Base-by-base conservation (phyloP, 2,113 vertebrate genomes). In the Microcebus tavaratra region DNA sequence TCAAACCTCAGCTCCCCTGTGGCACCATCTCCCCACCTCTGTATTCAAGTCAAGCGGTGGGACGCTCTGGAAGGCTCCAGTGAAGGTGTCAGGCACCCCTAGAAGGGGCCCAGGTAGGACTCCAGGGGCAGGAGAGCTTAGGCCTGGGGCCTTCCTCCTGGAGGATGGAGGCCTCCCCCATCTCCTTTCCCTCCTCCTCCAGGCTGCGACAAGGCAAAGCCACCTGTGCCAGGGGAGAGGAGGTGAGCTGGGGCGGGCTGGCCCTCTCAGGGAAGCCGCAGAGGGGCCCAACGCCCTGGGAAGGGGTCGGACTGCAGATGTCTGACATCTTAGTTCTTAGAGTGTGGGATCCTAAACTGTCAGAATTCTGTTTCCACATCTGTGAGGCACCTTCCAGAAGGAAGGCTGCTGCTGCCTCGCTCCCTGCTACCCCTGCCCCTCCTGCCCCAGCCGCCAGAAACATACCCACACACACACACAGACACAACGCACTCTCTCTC, bases 191-290 rank as follows among this genome's bases (percentile, higher is more conserved):
- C 61, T 63, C 61, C 59, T 63, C 59, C 61, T 63, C 61, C 10
- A 63, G 25, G 61, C 55, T 42, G 63, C 17, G 27, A 7, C 18
- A 65, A 67, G 63, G 21, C n/a, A 14, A 39, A 82, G 21, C 8
- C 45, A 11, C 20, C 17, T 12, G 3, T 45, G n/a, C 6, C 48
- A 45, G 6, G 45, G 36, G 23, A 42, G 39, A 39, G 13, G 3
- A 2, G 6, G 0, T 1, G 3, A 45, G 9, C 75, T n/a, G 42
- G 48, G 61, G 6, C 31, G 27, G 27, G 17, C 23, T 15, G 23
- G 42, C 63, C 67, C 73, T 70, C 8, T 27, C 59, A 23, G 27
- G 42, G 17, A 92, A 1, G 0, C 59, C 29, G 39, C 72, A 31
- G 36, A 59, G 57, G 34, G 20, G 14, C n/a, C 78, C 27, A 23